These are phyloP conservation scores for Eupithecia inturbata DNA, from an alignment of 2,888 invertebrate genomes.

Conservation along the genomic window DNA sequence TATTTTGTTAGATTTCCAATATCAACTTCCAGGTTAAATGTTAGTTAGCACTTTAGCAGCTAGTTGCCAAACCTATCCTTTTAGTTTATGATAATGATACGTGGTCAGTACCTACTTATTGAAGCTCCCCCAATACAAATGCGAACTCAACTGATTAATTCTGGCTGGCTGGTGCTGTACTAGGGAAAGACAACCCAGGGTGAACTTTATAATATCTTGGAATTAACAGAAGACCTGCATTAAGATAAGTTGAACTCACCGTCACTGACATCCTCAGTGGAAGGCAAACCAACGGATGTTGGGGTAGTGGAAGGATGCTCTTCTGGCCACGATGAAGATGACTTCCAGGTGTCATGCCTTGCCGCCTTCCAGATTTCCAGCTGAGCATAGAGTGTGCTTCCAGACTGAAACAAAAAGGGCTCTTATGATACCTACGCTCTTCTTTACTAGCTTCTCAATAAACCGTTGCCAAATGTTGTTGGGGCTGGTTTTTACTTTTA, in stretches of 20 bases:
- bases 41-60: not conserved
- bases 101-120: not conserved
- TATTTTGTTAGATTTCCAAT: constrained; percentile 35
- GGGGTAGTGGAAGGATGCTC: constrained; percentile 73
- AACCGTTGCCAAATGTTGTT: not conserved
- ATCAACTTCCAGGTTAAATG: not conserved
- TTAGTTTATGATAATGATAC: not conserved
- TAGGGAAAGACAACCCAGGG: not conserved
- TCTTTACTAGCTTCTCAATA: not conserved
- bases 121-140: not conserved
- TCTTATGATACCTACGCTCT: not conserved
- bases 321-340: constrained; percentile 77
- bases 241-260: constrained; percentile 75
- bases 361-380: constrained; percentile 96
- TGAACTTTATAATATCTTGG: not conserved
- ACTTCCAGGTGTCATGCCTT: constrained; percentile 82
- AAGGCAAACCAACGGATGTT: constrained; percentile 74
- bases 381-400: constrained; percentile 93
- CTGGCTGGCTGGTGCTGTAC: not conserved
- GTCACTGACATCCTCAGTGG: constrained; percentile 87
- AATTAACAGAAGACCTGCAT: not conserved
- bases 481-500: constrained; percentile 6
- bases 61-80: not conserved
- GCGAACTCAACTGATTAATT: not conserved
- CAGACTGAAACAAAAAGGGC: constrained; percentile 85